A percentile compares a stretch with the other conserved stretches of the same genome.
phyloP scores from a whole-genome alignment of 2,797 vertebrate genomes.

The Myotis myotis region DNA sequence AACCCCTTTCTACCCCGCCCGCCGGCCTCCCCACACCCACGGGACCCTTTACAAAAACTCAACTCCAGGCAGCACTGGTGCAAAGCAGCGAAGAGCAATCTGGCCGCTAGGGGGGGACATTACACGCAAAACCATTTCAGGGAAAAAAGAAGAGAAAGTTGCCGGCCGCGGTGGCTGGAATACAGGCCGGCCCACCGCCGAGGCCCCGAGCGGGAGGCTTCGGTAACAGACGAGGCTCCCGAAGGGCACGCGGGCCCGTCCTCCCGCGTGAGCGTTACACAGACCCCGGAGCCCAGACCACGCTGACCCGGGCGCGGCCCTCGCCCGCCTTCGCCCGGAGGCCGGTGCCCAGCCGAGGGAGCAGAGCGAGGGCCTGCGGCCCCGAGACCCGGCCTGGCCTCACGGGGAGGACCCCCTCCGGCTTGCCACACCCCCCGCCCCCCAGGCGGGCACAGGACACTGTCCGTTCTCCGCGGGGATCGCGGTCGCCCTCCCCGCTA shows the following conservation, averaged over 20 bases:
- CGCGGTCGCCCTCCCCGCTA: too few relatives aligned
- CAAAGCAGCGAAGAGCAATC: background rate
- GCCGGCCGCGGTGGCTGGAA: background rate
- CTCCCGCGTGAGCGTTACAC: background rate
- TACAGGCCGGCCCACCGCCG: background rate
- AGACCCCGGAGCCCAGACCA: background rate
- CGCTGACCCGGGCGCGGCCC: background rate
- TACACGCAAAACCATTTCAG: background rate
- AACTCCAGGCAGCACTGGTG: background rate
- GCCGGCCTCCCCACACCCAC: background rate
- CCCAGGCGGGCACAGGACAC: too few relatives aligned
- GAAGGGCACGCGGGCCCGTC: background rate
- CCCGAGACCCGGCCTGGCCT: background rate
- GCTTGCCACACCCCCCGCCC: too few relatives aligned
- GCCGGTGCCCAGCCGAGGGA: background rate
- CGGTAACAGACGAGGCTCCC: background rate
- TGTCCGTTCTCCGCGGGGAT: too few relatives aligned
- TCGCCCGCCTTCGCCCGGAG: background rate
- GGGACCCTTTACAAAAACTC: background rate
- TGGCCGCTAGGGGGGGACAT: conserved; percentile 73
- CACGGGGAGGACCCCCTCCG: background rate
- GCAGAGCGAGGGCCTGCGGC: background rate
- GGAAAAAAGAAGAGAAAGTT: too few relatives aligned
- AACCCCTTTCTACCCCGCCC: background rate
- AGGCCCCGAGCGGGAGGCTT: background rate